Evolutionary conservation across 2,888 invertebrate genomes (phyloP).

Genomic region (Dasypogon diadema): DNA sequence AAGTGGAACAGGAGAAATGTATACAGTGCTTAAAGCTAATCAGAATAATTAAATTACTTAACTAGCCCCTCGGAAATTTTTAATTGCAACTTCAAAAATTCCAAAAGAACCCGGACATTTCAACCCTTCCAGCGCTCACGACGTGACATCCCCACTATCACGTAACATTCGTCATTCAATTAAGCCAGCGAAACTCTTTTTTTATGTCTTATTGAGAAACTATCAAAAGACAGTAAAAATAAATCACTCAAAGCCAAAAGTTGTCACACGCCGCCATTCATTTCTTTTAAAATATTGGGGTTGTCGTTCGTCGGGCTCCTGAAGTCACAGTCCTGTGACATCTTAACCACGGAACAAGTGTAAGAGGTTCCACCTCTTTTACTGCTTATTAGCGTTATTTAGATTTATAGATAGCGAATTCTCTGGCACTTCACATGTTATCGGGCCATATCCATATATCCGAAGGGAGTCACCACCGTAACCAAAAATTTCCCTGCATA

Average conservation of each 20-base stretch:
- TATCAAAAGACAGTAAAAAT: conserved; percentile 34
- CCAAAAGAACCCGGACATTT: too few species aligned
- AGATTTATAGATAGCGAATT: conserved; percentile 41
- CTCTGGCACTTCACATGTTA: conserved; percentile 44
- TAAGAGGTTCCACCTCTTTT: conserved; percentile 36
- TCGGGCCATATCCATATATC: conserved; percentile 39
- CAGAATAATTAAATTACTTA: neutral
- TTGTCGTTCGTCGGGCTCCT: neutral
- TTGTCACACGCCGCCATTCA: conserved; percentile 24
- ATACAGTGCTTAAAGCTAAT: neutral
- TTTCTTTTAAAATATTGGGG: conserved; percentile 13
- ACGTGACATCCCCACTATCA: neutral
- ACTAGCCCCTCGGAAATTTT: too few species aligned
- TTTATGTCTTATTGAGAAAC: conserved; percentile 26
- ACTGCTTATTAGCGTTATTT: conserved; percentile 46
- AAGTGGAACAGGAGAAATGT: neutral
- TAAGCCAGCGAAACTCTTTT: neutral
- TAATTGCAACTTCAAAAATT: too few species aligned
- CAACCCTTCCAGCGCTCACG: too few species aligned
- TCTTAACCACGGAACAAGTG: conserved; percentile 48
- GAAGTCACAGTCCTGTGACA: conserved; percentile 1
- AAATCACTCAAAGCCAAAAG: conserved; percentile 34
- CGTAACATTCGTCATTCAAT: conserved; percentile 38
- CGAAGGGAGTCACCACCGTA: conserved; percentile 19
- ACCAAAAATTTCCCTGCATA: conserved; percentile 29